Conservation (phyloP, 64 coral and sea anemone genomes). For the Platygyra sinensis region DNA sequence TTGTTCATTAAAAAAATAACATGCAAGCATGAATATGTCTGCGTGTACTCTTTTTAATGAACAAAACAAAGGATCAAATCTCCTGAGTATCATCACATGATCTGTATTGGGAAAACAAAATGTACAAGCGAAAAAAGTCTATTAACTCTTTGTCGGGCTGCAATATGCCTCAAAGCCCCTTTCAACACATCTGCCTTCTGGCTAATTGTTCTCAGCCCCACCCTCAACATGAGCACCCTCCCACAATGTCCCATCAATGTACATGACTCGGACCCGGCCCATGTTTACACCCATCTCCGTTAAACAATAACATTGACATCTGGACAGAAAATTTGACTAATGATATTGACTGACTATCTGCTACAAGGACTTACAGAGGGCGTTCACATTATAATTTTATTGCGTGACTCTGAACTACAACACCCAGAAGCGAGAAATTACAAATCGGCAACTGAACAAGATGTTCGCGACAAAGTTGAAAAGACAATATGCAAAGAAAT, state of each 20-base stretch:
- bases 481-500: conserved; percentile 7
- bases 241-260: conserved; percentile 20
- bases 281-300: conserved; percentile 13
- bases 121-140: too few relatives aligned
- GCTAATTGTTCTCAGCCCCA: conserved; percentile 17
- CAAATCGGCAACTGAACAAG: conserved; percentile 33
- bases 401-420: too few relatives aligned
- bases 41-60: too few relatives aligned
- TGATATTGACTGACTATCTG: conserved; percentile 19
- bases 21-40: too few relatives aligned
- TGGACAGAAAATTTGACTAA: conserved; percentile 33
- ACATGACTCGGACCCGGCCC: conserved; percentile 3
- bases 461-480: conserved; percentile 12
- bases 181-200: conserved; percentile 8
- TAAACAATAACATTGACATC: conserved; percentile 25
- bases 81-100: too few relatives aligned
- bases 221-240: conserved; percentile 19
- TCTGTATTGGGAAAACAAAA: too few relatives aligned
- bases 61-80: too few relatives aligned
- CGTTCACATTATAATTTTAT: too few relatives aligned
- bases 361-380: neutral
- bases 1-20: too few relatives aligned
- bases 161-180: conserved; percentile 12
- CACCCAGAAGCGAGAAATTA: conserved; percentile 29
- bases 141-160: conserved; percentile 19